Conservation (phyloP, 2,888 invertebrate genomes). For the Limnephilus auricula region DNA sequence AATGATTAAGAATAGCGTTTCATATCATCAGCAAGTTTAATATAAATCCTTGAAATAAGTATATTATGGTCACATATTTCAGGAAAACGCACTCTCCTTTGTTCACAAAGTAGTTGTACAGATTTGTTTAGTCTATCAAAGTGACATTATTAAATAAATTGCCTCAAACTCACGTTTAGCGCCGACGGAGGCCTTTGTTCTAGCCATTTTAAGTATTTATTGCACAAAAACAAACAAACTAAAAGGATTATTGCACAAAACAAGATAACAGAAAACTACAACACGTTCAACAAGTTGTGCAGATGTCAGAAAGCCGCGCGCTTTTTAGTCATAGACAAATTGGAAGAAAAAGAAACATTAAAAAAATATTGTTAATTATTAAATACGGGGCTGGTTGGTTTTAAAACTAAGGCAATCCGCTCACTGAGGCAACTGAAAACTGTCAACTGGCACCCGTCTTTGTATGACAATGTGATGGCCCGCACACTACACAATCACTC, state of each 20-base stretch:
- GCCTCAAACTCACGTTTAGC: constrained; percentile 34
- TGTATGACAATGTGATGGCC: too few relatives aligned
- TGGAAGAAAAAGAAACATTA: background rate
- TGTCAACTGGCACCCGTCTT: too few relatives aligned
- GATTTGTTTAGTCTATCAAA: background rate
- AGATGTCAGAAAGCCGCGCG: constrained; percentile 35
- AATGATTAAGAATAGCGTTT: too few relatives aligned
- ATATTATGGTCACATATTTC: background rate
- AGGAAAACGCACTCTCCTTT: background rate
- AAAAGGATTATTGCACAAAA: background rate
- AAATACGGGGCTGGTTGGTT: too few relatives aligned
- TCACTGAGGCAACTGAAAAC: too few relatives aligned
- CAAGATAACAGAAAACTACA: background rate
- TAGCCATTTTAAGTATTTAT: constrained; percentile 17
- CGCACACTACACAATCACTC: too few relatives aligned
- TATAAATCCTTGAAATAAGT: too few relatives aligned
- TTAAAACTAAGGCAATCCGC: too few relatives aligned
- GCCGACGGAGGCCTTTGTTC: constrained; percentile 50
- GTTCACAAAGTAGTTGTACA: background rate
- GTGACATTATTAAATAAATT: background rate
- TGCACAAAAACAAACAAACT: background rate
- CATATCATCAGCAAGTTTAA: too few relatives aligned
- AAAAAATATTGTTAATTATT: too few relatives aligned
- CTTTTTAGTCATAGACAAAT: constrained; percentile 33
- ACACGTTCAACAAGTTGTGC: constrained; percentile 16